Percentiles rank a stretch among this genome's conserved stretches.
Evolutionary conservation across 2,888 invertebrate genomes (phyloP).

Genomic region (Alitta virens): DNA sequence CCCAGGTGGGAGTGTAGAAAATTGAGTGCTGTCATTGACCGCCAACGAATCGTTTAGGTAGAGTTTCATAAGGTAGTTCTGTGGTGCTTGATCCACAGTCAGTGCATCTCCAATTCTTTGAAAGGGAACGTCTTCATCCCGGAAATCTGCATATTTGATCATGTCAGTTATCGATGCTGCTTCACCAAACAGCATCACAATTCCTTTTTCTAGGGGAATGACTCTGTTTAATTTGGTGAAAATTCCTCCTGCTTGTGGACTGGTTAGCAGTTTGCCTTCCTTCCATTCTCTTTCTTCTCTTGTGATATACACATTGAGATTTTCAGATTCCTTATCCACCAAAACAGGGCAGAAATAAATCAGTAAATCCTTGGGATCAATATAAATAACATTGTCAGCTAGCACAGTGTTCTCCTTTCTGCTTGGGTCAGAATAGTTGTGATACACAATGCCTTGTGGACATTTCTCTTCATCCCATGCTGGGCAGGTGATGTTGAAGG

Average conservation of each 20-base stretch:
- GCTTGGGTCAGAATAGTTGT: not conserved
- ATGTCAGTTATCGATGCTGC: not conserved
- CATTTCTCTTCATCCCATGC: not conserved
- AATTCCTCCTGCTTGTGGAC: not conserved
- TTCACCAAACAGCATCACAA: not conserved
- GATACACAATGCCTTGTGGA: not conserved
- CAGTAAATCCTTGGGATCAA: not conserved
- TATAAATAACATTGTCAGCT: not conserved
- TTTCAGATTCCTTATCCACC: not conserved
- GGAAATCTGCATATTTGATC: constrained; percentile 4
- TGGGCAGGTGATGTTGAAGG: not conserved
- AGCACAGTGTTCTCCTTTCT: not conserved
- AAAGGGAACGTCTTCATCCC: not conserved
- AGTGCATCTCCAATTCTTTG: not conserved
- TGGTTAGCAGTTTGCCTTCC: not conserved
- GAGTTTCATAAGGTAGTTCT: not conserved
- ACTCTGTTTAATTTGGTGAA: not conserved
- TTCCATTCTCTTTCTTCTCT: not conserved
- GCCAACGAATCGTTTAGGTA: not conserved
- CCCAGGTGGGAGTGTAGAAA: not conserved
- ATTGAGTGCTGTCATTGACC: not conserved
- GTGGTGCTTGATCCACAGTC: not conserved
- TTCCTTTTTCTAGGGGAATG: not conserved
- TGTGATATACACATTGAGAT: not conserved
- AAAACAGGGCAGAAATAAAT: not conserved